Conservation (phyloP, 2,888 invertebrate species). For the Acronicta aceris region DNA sequence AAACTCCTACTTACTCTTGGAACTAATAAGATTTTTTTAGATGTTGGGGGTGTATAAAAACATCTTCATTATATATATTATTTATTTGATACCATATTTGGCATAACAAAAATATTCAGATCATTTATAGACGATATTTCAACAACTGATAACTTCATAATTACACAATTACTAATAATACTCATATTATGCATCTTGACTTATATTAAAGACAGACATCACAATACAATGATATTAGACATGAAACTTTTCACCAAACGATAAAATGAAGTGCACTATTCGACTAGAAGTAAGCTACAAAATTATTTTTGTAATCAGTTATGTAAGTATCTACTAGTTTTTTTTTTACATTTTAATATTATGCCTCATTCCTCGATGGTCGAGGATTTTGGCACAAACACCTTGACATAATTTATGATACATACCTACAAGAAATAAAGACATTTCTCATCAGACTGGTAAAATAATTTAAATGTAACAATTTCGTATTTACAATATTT, state of each 20-base stretch:
- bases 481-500: slow-evolving; percentile 40
- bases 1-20: too few species aligned
- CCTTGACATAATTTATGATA: slow-evolving; percentile 6
- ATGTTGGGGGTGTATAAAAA: slow-evolving; percentile 16
- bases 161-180: slow-evolving; percentile 54
- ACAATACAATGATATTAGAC: slow-evolving; percentile 39
- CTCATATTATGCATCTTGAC: slow-evolving; percentile 54
- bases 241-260: slow-evolving; percentile 33
- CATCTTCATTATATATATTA: slow-evolving; percentile 51
- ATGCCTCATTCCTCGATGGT: slow-evolving; percentile 16
- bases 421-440: slow-evolving; percentile 14
- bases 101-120: slow-evolving; percentile 87
- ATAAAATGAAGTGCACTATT: slow-evolving; percentile 38
- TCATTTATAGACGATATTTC: slow-evolving; percentile 70
- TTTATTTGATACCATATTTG: slow-evolving; percentile 76
- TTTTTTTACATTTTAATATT: slow-evolving; percentile 6
- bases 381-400: slow-evolving; percentile 34
- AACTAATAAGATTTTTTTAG: background rate
- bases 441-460: slow-evolving; percentile 10
- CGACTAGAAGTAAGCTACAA: slow-evolving; percentile 53
- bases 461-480: slow-evolving; percentile 41
- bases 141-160: slow-evolving; percentile 64
- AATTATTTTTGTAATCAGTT: slow-evolving; percentile 23
- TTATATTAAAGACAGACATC: slow-evolving; percentile 42
- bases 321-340: background rate